Conservation (phyloP, 2,888 invertebrate species). For the Amphipoea oculea region DNA sequence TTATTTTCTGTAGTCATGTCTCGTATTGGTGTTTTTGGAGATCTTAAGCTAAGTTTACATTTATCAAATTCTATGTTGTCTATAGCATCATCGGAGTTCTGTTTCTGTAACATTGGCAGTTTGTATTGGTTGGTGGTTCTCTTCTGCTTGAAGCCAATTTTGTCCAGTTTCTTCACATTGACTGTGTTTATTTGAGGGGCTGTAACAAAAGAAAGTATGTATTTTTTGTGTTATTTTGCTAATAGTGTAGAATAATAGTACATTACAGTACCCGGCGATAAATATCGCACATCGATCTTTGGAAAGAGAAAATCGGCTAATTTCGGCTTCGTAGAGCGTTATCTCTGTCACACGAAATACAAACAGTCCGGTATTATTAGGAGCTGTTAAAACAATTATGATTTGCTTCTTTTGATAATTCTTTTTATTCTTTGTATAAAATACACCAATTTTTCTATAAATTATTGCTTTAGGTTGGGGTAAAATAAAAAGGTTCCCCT, state of each 20-base stretch:
- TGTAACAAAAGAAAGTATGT: slow-evolving; percentile 54
- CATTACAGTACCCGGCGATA: no score
- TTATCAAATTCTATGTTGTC: slow-evolving; percentile 83
- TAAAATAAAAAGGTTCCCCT: no score
- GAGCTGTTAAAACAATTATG: no score
- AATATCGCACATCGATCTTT: no score
- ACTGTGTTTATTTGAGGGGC: slow-evolving; percentile 65
- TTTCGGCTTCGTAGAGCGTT: no score
- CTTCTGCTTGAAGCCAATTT: slow-evolving; percentile 74
- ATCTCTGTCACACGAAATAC: no score
- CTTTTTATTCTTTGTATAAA: no score
- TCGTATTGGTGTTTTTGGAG: slow-evolving; percentile 67
- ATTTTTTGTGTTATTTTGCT: background rate
- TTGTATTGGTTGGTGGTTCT: slow-evolving; percentile 66
- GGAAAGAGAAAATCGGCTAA: no score
- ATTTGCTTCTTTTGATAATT: no score
- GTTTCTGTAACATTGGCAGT: slow-evolving; percentile 72
- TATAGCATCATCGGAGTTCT: slow-evolving; percentile 79
- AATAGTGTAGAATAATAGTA: background rate
- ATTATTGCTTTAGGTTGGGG: no score
- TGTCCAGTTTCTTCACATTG: slow-evolving; percentile 74
- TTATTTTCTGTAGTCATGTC: slow-evolving; percentile 61
- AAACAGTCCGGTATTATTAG: no score
- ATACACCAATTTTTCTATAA: no score
- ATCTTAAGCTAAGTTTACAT: slow-evolving; percentile 83